Evolutionary conservation across 2,888 invertebrate species (phyloP), one percentile per base, ranked within the genome.

Genomic region (Synanthedon andrenaeformis): DNA sequence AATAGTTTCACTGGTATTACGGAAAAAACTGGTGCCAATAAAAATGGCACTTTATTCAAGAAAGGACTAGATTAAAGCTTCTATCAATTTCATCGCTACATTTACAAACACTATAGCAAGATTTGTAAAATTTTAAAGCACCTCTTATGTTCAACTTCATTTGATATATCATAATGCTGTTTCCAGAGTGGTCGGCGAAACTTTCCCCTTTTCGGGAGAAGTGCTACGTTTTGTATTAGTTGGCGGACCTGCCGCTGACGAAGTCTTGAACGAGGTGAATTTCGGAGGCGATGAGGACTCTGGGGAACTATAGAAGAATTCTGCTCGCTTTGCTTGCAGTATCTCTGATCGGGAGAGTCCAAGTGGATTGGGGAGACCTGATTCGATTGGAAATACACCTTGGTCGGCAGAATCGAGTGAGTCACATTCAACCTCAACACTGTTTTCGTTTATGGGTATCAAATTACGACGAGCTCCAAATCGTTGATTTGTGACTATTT

Each of bases 281-380:
- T 76, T 80, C 35, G 85, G 84, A 13, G 80, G 79, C 35, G 35
- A 35, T 5, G 84, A 78, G 12, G 72, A 65, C 52, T 83, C 82
- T 1, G 80, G 81, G 14, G 80, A 71, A 19, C 66, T 77, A 58
- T 69, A 82, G 57, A 91, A 90, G 70, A 91, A 91, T 70, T 90
- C 89, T 41, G 90, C 90, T 64, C 91, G 83, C 69, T 89, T 90
- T 55, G 90, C 91, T 73, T 90, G 90, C 66, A 90, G 69, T 60
- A 88, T 77, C 74, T 90, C 89, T 5, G 89, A 81, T 69, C 89
- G 82, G 28, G 88, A 79, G 54, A 79, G 58, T 19, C 67, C 65
- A 49, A 75, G 77, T 42, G 74, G 63, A 58, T 74, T 78, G 6
- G 69, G 57, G 55, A 69, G 71, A 49, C 80, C 89, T 63, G 72